Evolutionary conservation across 2,888 invertebrate species (phyloP).

Genomic region (Osedax fenrisi): DNA sequence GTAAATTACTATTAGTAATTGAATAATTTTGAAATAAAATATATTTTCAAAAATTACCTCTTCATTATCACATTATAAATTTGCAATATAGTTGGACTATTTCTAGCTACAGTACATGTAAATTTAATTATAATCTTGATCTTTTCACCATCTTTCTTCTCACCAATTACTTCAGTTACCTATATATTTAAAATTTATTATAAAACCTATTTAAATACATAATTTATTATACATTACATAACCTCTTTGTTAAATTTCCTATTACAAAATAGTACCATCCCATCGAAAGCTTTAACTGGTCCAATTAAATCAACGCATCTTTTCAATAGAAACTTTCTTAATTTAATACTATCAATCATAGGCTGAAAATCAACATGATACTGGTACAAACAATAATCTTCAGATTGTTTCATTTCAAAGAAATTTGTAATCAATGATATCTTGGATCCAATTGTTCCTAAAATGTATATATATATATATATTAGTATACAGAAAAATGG

Average conservation of each 20-base stretch:
- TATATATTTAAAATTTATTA: not conserved
- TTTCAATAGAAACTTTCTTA: slow-evolving; percentile 41
- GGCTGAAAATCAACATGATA: slow-evolving; percentile 48
- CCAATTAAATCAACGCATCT: slow-evolving; percentile 41
- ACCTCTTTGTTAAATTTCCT: slow-evolving; percentile 11
- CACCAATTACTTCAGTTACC: not conserved
- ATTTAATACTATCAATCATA: slow-evolving; percentile 40
- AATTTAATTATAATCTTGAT: not conserved
- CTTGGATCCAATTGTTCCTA: too few species aligned
- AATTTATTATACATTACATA: not conserved
- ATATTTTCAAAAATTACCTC: not conserved
- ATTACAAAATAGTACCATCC: slow-evolving; percentile 44
- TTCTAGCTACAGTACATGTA: not conserved
- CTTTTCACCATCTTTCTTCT: not conserved
- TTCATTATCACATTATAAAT: not conserved
- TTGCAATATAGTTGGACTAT: not conserved
- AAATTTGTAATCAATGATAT: slow-evolving; percentile 39
- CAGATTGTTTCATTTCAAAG: slow-evolving; percentile 39
- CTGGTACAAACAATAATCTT: slow-evolving; percentile 43
- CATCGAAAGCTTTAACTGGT: slow-evolving; percentile 44
- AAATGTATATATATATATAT: too few species aligned
- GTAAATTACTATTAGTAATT: too few species aligned
- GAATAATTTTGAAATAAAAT: too few species aligned
- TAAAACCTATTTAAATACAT: not conserved
- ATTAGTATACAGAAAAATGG: too few species aligned